Evolutionary conservation across 2,888 invertebrate genomes (phyloP).

Genomic region (Erebia ligea): DNA sequence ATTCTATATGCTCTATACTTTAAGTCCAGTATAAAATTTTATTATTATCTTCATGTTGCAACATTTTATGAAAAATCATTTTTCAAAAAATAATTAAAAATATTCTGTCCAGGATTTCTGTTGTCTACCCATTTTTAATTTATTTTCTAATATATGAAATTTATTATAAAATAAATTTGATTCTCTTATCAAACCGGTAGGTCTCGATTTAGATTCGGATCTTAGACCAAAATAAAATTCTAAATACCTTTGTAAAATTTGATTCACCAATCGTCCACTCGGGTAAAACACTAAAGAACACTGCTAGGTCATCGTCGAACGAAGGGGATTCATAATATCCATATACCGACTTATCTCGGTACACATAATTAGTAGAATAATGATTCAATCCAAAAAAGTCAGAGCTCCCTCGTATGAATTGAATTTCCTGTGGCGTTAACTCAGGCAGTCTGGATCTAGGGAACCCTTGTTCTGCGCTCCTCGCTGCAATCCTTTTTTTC

Average conservation of each 20-base stretch:
- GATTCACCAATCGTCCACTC: slow-evolving; percentile 45
- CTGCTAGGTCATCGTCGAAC: slow-evolving; percentile 44
- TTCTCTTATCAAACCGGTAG: no score
- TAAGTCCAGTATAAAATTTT: no score
- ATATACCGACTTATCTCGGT: slow-evolving; percentile 43
- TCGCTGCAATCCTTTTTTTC: slow-evolving; percentile 59
- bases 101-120: no score
- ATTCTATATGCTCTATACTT: no score
- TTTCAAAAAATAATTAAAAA: no score
- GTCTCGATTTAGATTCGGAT: no score
- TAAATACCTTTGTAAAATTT: slow-evolving; percentile 37
- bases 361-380: slow-evolving; percentile 75
- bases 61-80: no score
- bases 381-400: slow-evolving; percentile 82
- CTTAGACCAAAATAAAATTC: no score
- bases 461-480: slow-evolving; percentile 65
- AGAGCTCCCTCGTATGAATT: slow-evolving; percentile 49
- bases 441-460: slow-evolving; percentile 63
- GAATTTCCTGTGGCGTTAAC: slow-evolving; percentile 63
- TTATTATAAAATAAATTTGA: no score
- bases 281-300: slow-evolving; percentile 31
- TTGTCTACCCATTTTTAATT: no score
- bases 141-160: no score
- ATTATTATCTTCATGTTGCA: no score
- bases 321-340: slow-evolving; percentile 36